These are phyloP conservation scores for Craseonycteris thonglongyai DNA, from an alignment of 2,113 vertebrate genomes.

Conservation along the genomic window DNA sequence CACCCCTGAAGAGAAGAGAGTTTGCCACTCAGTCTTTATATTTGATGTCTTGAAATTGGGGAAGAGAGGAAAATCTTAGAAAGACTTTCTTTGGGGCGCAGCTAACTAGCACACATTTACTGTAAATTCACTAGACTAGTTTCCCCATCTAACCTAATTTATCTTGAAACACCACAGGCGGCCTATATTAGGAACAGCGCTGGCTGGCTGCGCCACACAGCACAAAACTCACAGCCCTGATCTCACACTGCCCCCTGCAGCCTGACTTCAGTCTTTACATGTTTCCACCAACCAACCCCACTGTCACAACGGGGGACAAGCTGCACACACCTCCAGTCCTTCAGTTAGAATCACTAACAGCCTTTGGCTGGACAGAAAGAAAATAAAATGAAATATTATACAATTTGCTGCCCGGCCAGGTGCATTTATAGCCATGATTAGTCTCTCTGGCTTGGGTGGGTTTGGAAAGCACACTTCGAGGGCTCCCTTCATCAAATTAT, in stretches of 20 bases:
- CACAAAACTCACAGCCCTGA: not conserved
- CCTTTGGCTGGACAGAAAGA: not conserved
- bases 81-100: slow-evolving; percentile 65
- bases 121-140: slow-evolving; percentile 56
- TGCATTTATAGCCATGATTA: not conserved
- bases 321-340: not conserved
- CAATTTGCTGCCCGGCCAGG: not conserved
- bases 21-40: slow-evolving; percentile 38
- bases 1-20: slow-evolving; percentile 55
- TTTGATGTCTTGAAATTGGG: slow-evolving; percentile 50
- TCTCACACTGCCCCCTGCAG: slow-evolving; percentile 94
- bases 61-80: not conserved
- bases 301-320: slow-evolving; percentile 59
- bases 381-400: slow-evolving; percentile 1
- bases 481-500: not conserved
- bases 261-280: not conserved
- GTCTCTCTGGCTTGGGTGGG: not conserved
- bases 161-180: slow-evolving; percentile 70
- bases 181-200: slow-evolving; percentile 53
- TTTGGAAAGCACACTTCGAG: not conserved
- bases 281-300: slow-evolving; percentile 60
- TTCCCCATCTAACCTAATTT: slow-evolving; percentile 53
- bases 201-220: not conserved
- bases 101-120: slow-evolving; percentile 63
- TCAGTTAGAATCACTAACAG: not conserved